Conservation (phyloP, 2,797 vertebrate genomes). For the Echiichthys vipera region DNA sequence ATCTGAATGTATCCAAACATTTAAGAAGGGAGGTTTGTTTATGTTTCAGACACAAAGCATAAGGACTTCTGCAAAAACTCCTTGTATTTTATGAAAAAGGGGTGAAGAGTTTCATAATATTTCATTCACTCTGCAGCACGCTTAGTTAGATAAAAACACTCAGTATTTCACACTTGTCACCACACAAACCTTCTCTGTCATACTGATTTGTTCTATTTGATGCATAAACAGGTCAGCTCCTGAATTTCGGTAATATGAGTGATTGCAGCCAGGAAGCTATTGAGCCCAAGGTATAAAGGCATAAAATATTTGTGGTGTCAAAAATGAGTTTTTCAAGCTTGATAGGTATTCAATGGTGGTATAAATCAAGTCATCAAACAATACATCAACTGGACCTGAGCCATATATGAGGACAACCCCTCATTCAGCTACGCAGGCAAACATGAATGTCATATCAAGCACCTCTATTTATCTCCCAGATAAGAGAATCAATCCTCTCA, state of each 20-base stretch:
- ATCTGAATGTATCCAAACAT: not conserved
- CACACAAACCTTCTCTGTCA: not conserved
- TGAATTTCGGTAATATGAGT: not conserved
- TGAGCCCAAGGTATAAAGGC: not conserved
- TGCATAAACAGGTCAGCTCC: not conserved
- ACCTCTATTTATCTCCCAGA: constrained; percentile 17
- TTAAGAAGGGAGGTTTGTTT: too few species aligned
- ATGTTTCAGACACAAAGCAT: not conserved
- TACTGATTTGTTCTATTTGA: not conserved
- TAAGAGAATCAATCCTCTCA: constrained; percentile 37
- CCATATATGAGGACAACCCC: not conserved
- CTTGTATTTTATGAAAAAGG: not conserved
- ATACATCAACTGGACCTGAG: not conserved
- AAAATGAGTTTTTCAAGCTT: constrained; percentile 19
- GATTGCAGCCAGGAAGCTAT: not conserved
- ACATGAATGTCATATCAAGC: not conserved
- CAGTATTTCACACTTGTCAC: not conserved
- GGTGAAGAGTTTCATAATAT: too few species aligned
- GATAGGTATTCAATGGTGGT: constrained; percentile 1
- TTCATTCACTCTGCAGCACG: not conserved
- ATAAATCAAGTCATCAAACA: constrained; percentile 23
- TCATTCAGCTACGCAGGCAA: not conserved
- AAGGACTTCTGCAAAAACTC: not conserved
- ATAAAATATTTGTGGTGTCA: constrained; percentile 18
- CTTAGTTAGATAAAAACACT: not conserved